phyloP scores from a whole-genome alignment of 2,113 vertebrate species.

The Varanus salvator region DNA sequence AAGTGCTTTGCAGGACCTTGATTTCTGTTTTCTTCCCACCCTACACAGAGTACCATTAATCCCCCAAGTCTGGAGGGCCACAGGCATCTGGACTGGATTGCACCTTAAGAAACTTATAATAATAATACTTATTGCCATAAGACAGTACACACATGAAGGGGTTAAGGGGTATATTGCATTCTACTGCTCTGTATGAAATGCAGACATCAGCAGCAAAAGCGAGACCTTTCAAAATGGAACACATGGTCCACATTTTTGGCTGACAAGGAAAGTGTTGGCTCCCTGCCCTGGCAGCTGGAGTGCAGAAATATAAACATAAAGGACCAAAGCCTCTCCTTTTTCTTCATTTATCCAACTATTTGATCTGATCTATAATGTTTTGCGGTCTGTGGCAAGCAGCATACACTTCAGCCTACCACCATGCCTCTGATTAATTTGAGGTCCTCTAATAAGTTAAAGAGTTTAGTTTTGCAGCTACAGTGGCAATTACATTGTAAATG shows the following conservation, averaged over 20 bases:
- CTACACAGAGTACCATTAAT: too few relatives aligned
- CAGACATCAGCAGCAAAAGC: background rate
- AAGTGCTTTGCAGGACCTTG: too few relatives aligned
- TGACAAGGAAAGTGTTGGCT: slow-evolving; percentile 50
- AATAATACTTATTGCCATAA: background rate
- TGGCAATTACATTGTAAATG: slow-evolving; percentile 21
- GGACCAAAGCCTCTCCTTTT: slow-evolving; percentile 44
- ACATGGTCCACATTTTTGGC: slow-evolving; percentile 52
- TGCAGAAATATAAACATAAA: slow-evolving; percentile 43
- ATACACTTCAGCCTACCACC: slow-evolving; percentile 44
- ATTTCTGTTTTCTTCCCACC: too few relatives aligned
- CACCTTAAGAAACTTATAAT: too few relatives aligned
- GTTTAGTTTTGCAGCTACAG: background rate
- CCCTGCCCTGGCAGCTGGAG: slow-evolving; percentile 55
- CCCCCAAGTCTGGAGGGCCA: too few relatives aligned
- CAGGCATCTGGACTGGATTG: too few relatives aligned
- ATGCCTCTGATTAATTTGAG: slow-evolving; percentile 63
- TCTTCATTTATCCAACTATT: slow-evolving; percentile 44
- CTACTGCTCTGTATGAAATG: background rate
- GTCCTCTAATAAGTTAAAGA: slow-evolving; percentile 46
- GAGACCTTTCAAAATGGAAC: background rate
- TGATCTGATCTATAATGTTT: slow-evolving; percentile 49
- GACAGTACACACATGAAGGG: background rate
- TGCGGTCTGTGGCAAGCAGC: slow-evolving; percentile 48
- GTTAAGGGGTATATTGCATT: background rate